These are phyloP conservation scores for Pogonomyrmex californicus DNA, from an alignment of 1,140 invertebrate genomes.

Conservation along the genomic window DNA sequence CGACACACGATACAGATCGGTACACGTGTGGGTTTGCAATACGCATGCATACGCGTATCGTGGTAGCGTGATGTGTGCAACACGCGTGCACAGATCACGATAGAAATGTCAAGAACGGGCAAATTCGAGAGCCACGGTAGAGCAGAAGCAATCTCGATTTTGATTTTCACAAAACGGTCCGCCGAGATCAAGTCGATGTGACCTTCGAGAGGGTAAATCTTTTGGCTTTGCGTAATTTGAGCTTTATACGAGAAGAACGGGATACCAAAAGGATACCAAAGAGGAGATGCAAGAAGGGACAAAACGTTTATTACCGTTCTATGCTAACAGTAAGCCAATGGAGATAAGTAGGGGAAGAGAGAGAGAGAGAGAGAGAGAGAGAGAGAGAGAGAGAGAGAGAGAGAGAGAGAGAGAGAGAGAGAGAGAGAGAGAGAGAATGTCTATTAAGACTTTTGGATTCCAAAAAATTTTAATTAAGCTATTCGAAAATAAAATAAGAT, in stretches of 20 bases:
- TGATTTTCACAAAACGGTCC: conserved; percentile 27
- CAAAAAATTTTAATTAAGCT: conserved; percentile 48
- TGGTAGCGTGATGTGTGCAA: conserved; percentile 41
- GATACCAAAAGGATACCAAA: conserved; percentile 18
- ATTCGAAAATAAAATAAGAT: neutral
- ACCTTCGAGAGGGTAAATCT: conserved; percentile 43
- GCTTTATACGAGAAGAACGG: conserved; percentile 2
- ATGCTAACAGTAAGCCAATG: neutral
- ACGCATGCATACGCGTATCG: neutral
- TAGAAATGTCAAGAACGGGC: conserved; percentile 33
- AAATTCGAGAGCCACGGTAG: conserved; percentile 35
- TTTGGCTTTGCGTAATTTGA: conserved; percentile 55
- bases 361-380: neutral
- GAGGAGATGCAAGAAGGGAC: conserved; percentile 21
- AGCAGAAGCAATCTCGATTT: conserved; percentile 4
- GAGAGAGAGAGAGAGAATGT: neutral
- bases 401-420: neutral
- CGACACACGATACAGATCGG: conserved; percentile 57
- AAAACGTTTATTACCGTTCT: conserved; percentile 45
- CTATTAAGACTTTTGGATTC: conserved; percentile 2
- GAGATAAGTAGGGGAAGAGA: neutral
- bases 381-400: neutral
- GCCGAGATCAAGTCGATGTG: conserved; percentile 12
- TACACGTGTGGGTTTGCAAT: conserved; percentile 18
- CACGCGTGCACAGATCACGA: conserved; percentile 32